Evolutionary conservation across 2,113 vertebrate genomes (phyloP), one percentile per base, ranked within the genome.

Genomic region (Petromus typicus): DNA sequence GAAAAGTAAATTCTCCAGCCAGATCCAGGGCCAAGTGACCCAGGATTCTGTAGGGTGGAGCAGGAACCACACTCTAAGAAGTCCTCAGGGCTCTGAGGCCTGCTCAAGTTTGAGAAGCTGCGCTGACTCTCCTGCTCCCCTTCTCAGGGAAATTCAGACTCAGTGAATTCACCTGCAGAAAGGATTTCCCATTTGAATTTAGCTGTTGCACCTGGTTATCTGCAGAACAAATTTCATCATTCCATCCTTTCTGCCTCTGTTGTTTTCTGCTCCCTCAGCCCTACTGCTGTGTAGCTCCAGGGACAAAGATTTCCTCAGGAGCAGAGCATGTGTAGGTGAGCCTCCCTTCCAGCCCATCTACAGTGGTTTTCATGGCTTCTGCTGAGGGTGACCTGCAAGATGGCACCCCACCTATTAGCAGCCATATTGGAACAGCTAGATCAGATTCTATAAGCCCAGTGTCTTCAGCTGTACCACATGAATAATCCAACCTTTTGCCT

Each of bases 81-180:
- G 9, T 8, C 56, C 30, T 59, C 7, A 59, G 10, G 7, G 22
- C 37, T 16, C 32, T n/a, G 61, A 59, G 10, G 8, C 51, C 82
- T 18, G 23, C 12, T 75, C 23, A 54, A 48, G n/a, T 37, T 71
- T 23, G 51, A 69, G 67, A 67, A 40, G 14, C 48, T 18, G 22
- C 2, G 1, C 23, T 20, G 18, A 30, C 22, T n/a, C 0, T 37
- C 32, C 0, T 4, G 17, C 18, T 30, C n/a, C 13, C 57, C 32
- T 92, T 16, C 3, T 3, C 22, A 40, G 64, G 27, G 18, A 4
- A 3, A 6, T 7, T 23, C 3, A 7, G 57, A 5, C 40, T 86
- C 67, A 5, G 14, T 22, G 20, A 71, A 11, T 11, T 1, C 3
- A 5, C 32, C 34, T 63, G 40, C 7, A 40, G 20, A 79, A 48